A percentile compares a stretch with the other conserved stretches of the same genome.
Conservation (phyloP, 2,797 vertebrate genomes). For the Bovichtus diacanthus region DNA sequence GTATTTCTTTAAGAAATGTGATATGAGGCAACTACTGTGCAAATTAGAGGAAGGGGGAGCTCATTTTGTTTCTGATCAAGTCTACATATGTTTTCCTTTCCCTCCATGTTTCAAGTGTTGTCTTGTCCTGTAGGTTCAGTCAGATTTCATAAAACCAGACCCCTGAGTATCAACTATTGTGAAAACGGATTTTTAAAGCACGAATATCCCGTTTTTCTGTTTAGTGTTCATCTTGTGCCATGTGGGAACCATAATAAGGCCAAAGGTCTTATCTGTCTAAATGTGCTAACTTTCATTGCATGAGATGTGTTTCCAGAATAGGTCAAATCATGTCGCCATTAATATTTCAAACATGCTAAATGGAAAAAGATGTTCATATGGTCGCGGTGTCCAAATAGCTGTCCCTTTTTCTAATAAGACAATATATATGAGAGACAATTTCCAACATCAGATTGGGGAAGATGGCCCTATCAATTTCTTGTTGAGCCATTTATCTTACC, state of each 20-base stretch:
- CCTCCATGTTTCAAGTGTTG: not conserved
- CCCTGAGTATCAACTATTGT: not conserved
- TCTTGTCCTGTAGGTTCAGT: not conserved
- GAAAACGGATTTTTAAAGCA: slow-evolving; percentile 51
- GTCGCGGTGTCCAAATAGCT: slow-evolving; percentile 80
- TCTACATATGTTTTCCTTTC: not conserved
- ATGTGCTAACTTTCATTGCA: slow-evolving; percentile 63
- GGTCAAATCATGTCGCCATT: slow-evolving; percentile 90
- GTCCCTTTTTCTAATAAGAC: slow-evolving; percentile 88
- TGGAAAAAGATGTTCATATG: slow-evolving; percentile 90
- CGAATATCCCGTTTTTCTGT: slow-evolving; percentile 30
- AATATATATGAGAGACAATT: slow-evolving; percentile 89
- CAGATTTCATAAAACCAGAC: slow-evolving; percentile 6
- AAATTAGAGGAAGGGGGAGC: not conserved
- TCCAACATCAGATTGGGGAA: slow-evolving; percentile 85
- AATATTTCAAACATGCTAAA: slow-evolving; percentile 91
- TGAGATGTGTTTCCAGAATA: slow-evolving; percentile 72
- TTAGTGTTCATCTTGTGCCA: slow-evolving; percentile 57
- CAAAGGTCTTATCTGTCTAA: slow-evolving; percentile 70
- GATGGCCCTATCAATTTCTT: slow-evolving; percentile 88
- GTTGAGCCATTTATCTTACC: slow-evolving; percentile 92
- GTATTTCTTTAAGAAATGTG: not conserved
- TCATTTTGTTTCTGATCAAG: not conserved
- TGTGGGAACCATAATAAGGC: slow-evolving; percentile 52
- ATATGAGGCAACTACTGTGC: not conserved